Evolutionary conservation across 2,797 vertebrate species (phyloP), one percentile per base, ranked within the genome.

Genomic region (Clarias fuscus): DNA sequence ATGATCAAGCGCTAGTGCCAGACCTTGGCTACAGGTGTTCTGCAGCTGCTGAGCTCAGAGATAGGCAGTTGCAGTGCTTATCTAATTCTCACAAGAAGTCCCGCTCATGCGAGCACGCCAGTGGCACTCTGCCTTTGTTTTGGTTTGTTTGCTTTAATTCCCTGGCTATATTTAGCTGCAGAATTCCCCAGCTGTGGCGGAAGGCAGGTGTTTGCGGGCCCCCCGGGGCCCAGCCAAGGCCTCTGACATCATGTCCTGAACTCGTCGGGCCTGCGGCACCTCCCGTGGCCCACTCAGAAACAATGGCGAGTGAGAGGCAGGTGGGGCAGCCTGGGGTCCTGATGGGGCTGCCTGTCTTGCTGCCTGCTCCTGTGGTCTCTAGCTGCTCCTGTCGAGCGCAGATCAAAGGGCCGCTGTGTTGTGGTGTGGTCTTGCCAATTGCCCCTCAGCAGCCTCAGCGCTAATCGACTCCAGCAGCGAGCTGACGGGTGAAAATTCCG

Each of bases 171-270:
- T 95, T 93, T 94, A 95, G 93, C 93, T 62, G 86, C 84, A 91
- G 91, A 95, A 95, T 92, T 93, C 93, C 95, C 93, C 92, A 89
- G 91, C 93, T 91, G 91, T 33, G 84, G 91, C 73, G 87, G 92
- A 92, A 93, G 91, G 92, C 94, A 95, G 95, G 93, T 95, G 95
- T 92, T 89, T 91, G 88, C 62, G 86, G 78, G 88, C 87, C 91
- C 91, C 92, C 92, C 73, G 70, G 82, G 81, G 80, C 24, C 13
- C 73, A 30, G 86, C 67, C 61, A 22, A 64, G 56, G 82, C 83
- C 76, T 73, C 90, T 96, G 95, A 95, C 94, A 93, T 95, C 95
- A 95, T 91, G 87, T 92, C 83, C 88, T 89, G 85, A 92, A 90
- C 90, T 91, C 91, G 91, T 92, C 91, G 90, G 93, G 90, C 92